Percentiles rank a stretch among this genome's conserved stretches.
Conservation (phyloP, 1,140 invertebrate species). For the Drosophila pruinosa region DNA sequence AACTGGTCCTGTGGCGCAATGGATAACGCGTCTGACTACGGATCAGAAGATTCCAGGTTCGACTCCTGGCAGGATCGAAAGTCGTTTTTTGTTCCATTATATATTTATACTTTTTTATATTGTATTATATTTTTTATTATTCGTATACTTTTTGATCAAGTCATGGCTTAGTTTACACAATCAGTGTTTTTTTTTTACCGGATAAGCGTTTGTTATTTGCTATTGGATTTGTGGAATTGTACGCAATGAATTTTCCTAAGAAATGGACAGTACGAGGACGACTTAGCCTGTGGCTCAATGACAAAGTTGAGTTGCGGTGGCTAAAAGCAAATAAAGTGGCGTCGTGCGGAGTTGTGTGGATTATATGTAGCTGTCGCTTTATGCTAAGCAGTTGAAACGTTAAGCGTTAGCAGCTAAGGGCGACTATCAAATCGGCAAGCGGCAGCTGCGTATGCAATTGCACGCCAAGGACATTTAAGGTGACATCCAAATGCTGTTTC, state of each 20-base stretch:
- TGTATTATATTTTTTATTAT: too few species aligned
- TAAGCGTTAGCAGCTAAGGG: not conserved
- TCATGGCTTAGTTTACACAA: too few species aligned
- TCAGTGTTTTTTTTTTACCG: too few species aligned
- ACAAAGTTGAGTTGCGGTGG: not conserved
- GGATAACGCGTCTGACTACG: constrained; percentile 89
- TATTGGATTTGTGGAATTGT: not conserved
- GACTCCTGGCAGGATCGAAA: constrained; percentile 87
- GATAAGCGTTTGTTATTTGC: not conserved
- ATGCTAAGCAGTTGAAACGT: constrained; percentile 20
- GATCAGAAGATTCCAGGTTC: constrained; percentile 90
- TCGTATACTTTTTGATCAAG: too few species aligned
- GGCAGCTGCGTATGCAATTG: constrained; percentile 3
- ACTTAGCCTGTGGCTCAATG: not conserved
- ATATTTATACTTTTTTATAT: too few species aligned
- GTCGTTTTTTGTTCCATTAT: not conserved
- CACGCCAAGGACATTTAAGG: constrained; percentile 33
- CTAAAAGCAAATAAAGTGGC: constrained; percentile 20
- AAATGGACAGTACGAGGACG: not conserved
- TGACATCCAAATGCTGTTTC: constrained; percentile 18
- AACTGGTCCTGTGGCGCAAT: constrained; percentile 87
- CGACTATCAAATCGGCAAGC: not conserved
- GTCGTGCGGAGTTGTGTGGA: constrained; percentile 29
- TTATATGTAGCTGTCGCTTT: constrained; percentile 20
- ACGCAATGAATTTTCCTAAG: not conserved